These are phyloP conservation scores for Danionella dracula DNA, from an alignment of 2,797 vertebrate species.

Conservation along the genomic window DNA sequence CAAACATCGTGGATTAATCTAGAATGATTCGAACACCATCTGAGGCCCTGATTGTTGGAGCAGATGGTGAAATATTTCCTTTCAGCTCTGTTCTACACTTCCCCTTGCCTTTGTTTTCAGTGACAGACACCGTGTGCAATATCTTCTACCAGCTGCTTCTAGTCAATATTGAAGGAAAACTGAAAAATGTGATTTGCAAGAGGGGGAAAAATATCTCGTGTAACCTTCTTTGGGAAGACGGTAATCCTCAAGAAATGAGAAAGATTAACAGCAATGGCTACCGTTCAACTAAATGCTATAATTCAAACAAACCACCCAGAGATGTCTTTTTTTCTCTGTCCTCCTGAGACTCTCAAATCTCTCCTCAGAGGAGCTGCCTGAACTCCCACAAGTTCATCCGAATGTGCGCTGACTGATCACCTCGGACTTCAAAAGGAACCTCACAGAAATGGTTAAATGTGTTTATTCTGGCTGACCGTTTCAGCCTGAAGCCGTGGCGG, in stretches of 20 bases:
- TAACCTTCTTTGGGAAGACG: slow-evolving; percentile 52
- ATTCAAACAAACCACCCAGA: slow-evolving; percentile 57
- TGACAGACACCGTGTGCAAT: slow-evolving; percentile 38
- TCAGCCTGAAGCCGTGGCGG: slow-evolving; percentile 27
- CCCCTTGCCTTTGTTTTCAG: slow-evolving; percentile 66
- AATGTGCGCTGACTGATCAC: slow-evolving; percentile 32
- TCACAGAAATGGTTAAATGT: slow-evolving; percentile 29
- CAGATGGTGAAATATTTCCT: slow-evolving; percentile 70
- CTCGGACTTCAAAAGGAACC: slow-evolving; percentile 38
- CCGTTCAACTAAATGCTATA: slow-evolving; percentile 58
- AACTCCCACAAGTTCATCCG: slow-evolving; percentile 35
- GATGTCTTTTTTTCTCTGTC: slow-evolving; percentile 23
- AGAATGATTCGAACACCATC: slow-evolving; percentile 51
- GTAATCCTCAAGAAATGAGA: slow-evolving; percentile 46
- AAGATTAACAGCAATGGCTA: slow-evolving; percentile 55
- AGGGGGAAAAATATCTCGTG: slow-evolving; percentile 44
- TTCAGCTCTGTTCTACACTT: slow-evolving; percentile 60
- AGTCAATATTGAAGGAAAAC: slow-evolving; percentile 52
- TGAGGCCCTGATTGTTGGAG: slow-evolving; percentile 56
- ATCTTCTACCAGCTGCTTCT: slow-evolving; percentile 58
- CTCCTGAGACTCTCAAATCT: slow-evolving; percentile 22
- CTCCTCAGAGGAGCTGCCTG: slow-evolving; percentile 34
- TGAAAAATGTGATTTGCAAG: slow-evolving; percentile 39
- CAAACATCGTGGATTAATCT: slow-evolving; percentile 59
- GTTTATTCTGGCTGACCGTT: slow-evolving; percentile 38